Base-by-base conservation (phyloP, 2,888 invertebrate genomes). In the Adelognathus sp. region DNA sequence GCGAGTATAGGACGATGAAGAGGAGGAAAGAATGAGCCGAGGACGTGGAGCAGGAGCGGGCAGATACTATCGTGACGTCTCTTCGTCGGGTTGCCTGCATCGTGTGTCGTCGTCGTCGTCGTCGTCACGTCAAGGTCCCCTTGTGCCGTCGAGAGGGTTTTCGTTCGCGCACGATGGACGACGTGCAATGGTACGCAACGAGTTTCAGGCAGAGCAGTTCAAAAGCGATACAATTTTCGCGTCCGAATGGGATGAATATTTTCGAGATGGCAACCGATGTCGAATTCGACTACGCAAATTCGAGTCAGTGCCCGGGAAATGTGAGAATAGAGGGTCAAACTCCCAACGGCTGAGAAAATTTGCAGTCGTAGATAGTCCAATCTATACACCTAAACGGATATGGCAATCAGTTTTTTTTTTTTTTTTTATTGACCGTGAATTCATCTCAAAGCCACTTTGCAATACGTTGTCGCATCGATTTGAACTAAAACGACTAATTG, bases 21-120 rank as follows among this genome's bases (percentile, higher is more conserved):
- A 66, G 63, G 63, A 70, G 58, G 58, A 58, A 66, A 29, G 60
- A 69, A 75, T 70, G 74, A 54, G 52, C 64, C 82, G 82, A 83
- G 84, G 82, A 76, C 85, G 83, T 83, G 80, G 81, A 79, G 82
- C 82, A 83, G 84, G 83, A 85, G 83, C 82, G 80, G 79, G 56
- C 79, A 82, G 86, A 86, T 85, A 81, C 72, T 81, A 86, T 85
- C 85, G 77, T 80, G 81, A 82, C 76, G 82, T 83, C 85, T 83
- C 83, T 84, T 84, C 82, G 80, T 80, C 74, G 82, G 79, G 79
- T 70, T 46, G n/a, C 31, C 33, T 9, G 31, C 31, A 44, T 63
- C 61, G 41, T 46, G 24, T 29, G 44, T 61, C 31, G 63, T 14
- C 27, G 54, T 69, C 63, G 75, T 83, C 82, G 83, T 82, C 82